Base-by-base conservation (phyloP, 1,140 invertebrate species). In the Trichomalopsis sarcophagae region DNA sequence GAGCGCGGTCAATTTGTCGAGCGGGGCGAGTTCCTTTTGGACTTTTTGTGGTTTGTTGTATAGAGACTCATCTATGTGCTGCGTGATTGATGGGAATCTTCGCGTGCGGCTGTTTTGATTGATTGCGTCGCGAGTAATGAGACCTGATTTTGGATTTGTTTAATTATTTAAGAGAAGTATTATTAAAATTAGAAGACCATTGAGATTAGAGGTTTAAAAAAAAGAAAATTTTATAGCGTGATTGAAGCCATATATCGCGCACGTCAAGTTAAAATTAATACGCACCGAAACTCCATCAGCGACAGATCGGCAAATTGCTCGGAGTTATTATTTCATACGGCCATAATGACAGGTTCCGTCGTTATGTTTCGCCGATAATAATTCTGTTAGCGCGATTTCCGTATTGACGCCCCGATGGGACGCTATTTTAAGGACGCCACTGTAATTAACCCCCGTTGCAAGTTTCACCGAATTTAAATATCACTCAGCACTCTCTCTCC, bases 1-100 rank as follows among this genome's bases (percentile, higher is more conserved):
- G 11, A 11, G 14, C 10, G 23, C 30, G 66, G n/a, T 73, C 40
- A 84, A 78, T 84, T 83, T 83, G 73, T 83, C 81, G 2, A 0
- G 44, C 0, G 44, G 30, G 17, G 27, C 27, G 27, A 40, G 7
- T 75, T 33, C 21, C n/a, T 84, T 78, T 84, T 11, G 27, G 13
- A 33, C 27, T 78, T 50, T 84, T 33, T 44, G 40, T 11, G 40
- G 40, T 66, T 47, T 40, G 21, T 44, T 47, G 7, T 44, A 21
- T 23, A 30, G 27, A 27, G 30, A 27, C 23, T 5, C 69, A 3
- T 36, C 5, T 27, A 27, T 27, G 55, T 10, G 40, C 40, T 33
- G 69, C 74, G 14, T 74, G 80, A 82, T 82, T 55, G 23, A 82
- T 74, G 68, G 11, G 11, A 40, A 3, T 36, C 33, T 2, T 66